These are phyloP conservation scores for Malurus cyaneus DNA, from an alignment of 2,113 vertebrate species.

Conservation along the genomic window DNA sequence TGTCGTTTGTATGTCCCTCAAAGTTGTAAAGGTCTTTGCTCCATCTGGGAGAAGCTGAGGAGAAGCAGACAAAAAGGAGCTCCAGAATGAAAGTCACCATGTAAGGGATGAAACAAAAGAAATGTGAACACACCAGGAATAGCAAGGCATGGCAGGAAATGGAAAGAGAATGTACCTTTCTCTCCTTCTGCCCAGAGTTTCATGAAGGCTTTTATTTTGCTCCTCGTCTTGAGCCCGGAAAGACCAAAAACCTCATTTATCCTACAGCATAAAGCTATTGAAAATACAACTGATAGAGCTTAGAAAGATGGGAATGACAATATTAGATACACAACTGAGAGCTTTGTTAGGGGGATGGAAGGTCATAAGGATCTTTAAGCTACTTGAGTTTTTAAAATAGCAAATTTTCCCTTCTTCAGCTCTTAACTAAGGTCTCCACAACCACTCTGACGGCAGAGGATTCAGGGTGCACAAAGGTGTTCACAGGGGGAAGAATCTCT, in stretches of 20 bases:
- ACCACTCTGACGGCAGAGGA: neutral
- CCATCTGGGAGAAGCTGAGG: neutral
- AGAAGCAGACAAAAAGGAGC: neutral
- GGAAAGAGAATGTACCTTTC: neutral
- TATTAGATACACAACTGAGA: neutral
- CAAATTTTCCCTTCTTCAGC: neutral
- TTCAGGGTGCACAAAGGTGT: neutral
- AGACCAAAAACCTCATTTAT: neutral
- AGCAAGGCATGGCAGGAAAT: neutral
- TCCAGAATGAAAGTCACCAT: neutral
- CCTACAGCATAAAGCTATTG: neutral
- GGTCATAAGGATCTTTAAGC: neutral
- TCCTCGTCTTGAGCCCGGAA: neutral
- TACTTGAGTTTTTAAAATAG: neutral
- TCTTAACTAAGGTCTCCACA: neutral
- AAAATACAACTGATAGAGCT: neutral
- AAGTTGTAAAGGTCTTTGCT: constrained; percentile 13
- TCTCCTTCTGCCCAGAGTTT: neutral
- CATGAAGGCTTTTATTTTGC: neutral
- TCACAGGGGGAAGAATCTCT: neutral
- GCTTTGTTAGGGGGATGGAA: neutral
- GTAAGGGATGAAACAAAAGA: neutral
- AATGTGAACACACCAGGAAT: neutral
- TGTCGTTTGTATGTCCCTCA: neutral
- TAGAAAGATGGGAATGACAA: neutral